phyloP scores from a whole-genome alignment of 2,888 invertebrate genomes.

The Drosophila lutescens region DNA sequence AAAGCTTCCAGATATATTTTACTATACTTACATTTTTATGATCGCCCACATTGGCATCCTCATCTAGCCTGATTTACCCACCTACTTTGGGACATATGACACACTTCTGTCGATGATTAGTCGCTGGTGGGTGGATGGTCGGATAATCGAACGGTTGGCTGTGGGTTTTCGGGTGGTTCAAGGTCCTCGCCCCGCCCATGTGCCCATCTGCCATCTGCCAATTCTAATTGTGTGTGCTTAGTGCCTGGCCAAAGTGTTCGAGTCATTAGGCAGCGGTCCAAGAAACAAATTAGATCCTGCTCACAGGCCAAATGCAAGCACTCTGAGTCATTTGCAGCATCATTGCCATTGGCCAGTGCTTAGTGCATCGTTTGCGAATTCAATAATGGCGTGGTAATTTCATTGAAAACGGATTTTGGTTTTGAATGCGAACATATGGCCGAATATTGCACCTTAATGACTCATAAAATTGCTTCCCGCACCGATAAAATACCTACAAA shows the following conservation, averaged over 20 bases:
- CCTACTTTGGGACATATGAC: constrained; percentile 21
- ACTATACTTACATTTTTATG: too few relatives aligned
- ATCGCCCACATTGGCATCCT: neutral
- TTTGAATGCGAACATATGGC: constrained; percentile 31
- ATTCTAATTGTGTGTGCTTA: constrained; percentile 42
- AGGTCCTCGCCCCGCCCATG: constrained; percentile 19
- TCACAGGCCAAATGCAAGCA: constrained; percentile 52
- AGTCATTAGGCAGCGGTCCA: constrained; percentile 53
- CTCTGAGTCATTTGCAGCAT: constrained; percentile 62
- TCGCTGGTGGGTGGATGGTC: constrained; percentile 14
- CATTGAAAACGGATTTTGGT: constrained; percentile 25
- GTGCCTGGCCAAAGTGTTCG: constrained; percentile 52
- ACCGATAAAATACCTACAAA: constrained; percentile 42
- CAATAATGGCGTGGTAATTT: constrained; percentile 57
- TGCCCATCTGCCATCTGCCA: constrained; percentile 52
- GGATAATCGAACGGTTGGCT: neutral
- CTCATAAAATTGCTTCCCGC: constrained; percentile 60
- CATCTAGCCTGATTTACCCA: neutral
- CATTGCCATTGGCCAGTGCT: constrained; percentile 47
- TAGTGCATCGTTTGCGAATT: constrained; percentile 32
- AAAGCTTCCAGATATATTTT: too few relatives aligned
- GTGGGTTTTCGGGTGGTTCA: constrained; percentile 1
- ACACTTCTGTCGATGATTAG: constrained; percentile 44
- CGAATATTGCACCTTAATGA: constrained; percentile 57
- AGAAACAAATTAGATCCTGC: constrained; percentile 51